Percentiles rank a stretch among this genome's conserved stretches.
phyloP scores from a whole-genome alignment of 2,888 invertebrate species.

The Dusona sp. region DNA sequence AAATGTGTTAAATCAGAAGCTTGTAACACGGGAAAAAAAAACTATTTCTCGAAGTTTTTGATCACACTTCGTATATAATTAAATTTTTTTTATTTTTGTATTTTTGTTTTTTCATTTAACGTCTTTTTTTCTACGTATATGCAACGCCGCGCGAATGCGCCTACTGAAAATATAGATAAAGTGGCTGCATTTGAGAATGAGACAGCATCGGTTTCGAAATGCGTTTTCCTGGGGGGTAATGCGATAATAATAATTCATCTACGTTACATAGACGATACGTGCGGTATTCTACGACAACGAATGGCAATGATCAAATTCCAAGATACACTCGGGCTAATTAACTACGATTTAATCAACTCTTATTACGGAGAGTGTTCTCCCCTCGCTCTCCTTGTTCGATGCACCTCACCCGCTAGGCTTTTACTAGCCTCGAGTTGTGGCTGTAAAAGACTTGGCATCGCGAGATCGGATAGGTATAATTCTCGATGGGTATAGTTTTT shows the following conservation, averaged over 20 bases:
- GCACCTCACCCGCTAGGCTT: not conserved
- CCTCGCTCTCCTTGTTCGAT: not conserved
- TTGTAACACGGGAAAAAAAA: not conserved
- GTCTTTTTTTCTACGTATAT: not conserved
- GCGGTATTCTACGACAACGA: constrained; percentile 13
- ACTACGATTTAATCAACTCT: constrained; percentile 59
- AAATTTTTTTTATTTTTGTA: not conserved
- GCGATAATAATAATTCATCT: constrained; percentile 8
- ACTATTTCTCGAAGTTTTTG: not conserved
- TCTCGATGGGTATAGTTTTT: not conserved
- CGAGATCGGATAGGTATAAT: not conserved
- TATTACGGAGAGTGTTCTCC: constrained; percentile 19
- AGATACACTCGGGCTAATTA: constrained; percentile 57
- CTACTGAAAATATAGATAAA: not conserved
- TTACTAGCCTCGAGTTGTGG: not conserved
- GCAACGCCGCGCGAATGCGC: not conserved
- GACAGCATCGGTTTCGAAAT: not conserved
- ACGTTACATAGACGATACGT: constrained; percentile 26
- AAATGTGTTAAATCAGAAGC: too few species aligned
- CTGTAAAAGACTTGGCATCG: not conserved
- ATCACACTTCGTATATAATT: not conserved
- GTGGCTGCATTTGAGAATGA: constrained; percentile 9
- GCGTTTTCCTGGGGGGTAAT: not conserved
- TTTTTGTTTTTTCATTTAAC: not conserved
- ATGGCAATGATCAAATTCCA: constrained; percentile 44